Conservation (phyloP, 2,113 vertebrate species). For the Meriones unguiculatus region DNA sequence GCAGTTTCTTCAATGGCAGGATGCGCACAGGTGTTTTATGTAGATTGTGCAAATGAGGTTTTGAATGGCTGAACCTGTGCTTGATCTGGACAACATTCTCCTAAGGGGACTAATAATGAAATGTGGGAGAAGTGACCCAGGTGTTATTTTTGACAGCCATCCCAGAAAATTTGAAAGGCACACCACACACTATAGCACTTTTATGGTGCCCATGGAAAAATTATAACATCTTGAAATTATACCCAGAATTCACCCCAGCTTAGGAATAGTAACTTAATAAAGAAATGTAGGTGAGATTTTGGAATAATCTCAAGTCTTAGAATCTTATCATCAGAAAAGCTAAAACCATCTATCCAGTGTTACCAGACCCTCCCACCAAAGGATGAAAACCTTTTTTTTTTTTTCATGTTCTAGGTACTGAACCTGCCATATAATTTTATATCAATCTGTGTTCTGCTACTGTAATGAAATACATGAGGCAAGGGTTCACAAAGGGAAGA, state of each 20-base stretch:
- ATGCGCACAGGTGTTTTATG: background rate
- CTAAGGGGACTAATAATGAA: conserved; percentile 18
- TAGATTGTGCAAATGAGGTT: background rate
- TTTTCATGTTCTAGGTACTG: background rate
- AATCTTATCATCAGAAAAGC: background rate
- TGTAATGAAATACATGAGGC: background rate
- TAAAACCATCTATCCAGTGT: background rate
- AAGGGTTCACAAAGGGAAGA: background rate
- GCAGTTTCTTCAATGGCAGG: conserved; percentile 48
- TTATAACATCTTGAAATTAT: conserved; percentile 48
- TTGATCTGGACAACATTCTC: background rate
- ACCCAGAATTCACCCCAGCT: conserved; percentile 12
- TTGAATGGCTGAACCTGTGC: background rate
- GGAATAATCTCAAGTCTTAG: conserved; percentile 30
- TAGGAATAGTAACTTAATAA: conserved; percentile 30
- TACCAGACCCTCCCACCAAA: background rate
- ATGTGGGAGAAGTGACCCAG: conserved; percentile 47
- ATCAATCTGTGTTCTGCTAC: background rate
- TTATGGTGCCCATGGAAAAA: conserved; percentile 42
- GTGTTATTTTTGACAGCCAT: conserved; percentile 60
- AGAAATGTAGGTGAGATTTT: background rate
- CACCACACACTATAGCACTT: background rate
- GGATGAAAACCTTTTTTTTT: background rate
- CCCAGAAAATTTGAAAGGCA: conserved; percentile 58
- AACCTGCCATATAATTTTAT: background rate